phyloP scores from a whole-genome alignment of 2,888 invertebrate species.

The Colostygia pectinataria region DNA sequence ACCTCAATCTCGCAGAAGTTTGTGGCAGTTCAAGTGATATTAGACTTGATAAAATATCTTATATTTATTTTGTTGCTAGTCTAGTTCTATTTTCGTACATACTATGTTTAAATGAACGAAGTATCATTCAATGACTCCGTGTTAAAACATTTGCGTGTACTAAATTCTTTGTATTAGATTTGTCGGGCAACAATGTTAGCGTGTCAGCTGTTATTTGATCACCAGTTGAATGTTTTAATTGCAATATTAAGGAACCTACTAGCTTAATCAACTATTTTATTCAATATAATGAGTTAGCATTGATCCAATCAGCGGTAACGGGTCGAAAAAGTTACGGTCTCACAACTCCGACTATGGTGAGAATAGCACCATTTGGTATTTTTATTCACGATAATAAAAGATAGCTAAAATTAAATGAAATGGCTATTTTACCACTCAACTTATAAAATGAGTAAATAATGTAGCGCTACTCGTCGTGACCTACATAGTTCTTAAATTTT shows the following conservation, averaged over 20 bases:
- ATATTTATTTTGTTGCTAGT: conserved; percentile 12
- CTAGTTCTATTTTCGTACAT: conserved; percentile 13
- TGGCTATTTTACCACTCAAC: background rate
- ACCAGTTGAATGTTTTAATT: too few relatives aligned
- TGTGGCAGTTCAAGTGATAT: conserved; percentile 28
- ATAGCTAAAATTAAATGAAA: too few relatives aligned
- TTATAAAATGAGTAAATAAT: conserved; percentile 15
- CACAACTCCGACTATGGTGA: too few relatives aligned
- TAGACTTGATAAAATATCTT: conserved; percentile 40
- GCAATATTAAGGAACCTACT: too few relatives aligned
- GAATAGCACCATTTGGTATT: too few relatives aligned
- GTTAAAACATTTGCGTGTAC: conserved; percentile 12
- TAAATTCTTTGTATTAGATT: conserved; percentile 1
- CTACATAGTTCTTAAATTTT: conserved; percentile 26
- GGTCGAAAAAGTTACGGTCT: too few relatives aligned
- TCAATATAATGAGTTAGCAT: too few relatives aligned
- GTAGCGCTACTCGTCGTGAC: conserved; percentile 13
- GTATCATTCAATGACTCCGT: conserved; percentile 18
- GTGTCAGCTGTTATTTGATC: background rate
- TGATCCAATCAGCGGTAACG: too few relatives aligned
- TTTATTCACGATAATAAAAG: too few relatives aligned
- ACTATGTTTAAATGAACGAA: conserved; percentile 12
- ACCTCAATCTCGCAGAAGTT: conserved; percentile 4
- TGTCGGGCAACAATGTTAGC: background rate
- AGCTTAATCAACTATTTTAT: too few relatives aligned